phyloP scores from a whole-genome alignment of 2,113 vertebrate species.

The Pterocles burchelli region DNA sequence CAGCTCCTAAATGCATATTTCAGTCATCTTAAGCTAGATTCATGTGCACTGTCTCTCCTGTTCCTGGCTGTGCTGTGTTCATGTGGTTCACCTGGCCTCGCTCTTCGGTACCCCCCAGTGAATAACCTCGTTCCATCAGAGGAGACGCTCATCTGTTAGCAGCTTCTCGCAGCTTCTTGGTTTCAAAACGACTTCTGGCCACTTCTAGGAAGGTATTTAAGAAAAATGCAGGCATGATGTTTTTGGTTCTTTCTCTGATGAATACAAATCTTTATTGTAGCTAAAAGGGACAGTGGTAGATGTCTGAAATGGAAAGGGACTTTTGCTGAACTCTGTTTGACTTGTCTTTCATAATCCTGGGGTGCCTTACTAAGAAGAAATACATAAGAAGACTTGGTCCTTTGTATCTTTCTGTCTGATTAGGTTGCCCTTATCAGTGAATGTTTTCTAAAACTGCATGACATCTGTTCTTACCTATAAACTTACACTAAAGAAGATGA shows the following conservation, averaged over 20 bases:
- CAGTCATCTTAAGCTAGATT: neutral
- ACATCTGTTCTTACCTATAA: neutral
- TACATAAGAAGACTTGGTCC: neutral
- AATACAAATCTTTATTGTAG: neutral
- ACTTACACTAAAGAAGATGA: neutral
- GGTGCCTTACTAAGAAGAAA: neutral
- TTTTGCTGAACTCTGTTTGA: neutral
- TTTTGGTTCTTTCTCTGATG: neutral
- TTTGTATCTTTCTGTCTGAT: neutral
- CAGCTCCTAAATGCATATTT: neutral
- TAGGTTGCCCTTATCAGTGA: neutral
- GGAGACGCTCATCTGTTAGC: neutral
- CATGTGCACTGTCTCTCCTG: rapidly evolving
- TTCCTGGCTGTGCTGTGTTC: neutral
- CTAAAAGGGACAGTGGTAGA: neutral
- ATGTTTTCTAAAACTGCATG: neutral
- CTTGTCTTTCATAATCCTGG: neutral
- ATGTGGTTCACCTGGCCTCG: neutral
- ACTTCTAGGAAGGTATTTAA: neutral
- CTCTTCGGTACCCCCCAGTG: neutral
- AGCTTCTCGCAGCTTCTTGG: neutral
- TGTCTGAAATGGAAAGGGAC: neutral
- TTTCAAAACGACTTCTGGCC: neutral
- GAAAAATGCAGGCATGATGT: neutral
- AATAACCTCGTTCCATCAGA: neutral